phyloP scores from a whole-genome alignment of 1,140 invertebrate genomes.

The Meloidogyne chitwoodi region DNA sequence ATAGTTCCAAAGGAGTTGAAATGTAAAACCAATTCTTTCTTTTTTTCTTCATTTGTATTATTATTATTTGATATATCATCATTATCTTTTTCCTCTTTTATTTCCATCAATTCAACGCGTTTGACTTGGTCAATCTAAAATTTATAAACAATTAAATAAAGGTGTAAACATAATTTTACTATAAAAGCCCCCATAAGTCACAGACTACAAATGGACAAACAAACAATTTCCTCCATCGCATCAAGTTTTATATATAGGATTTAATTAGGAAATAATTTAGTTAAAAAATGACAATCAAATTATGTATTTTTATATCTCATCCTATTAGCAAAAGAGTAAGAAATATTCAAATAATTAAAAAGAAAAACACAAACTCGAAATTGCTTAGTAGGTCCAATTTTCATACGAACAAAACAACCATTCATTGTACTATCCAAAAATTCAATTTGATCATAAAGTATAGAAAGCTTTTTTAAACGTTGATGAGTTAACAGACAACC shows the following conservation, averaged over 20 bases:
- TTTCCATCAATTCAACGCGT: background rate
- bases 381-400: conserved; percentile 8
- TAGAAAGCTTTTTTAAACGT: conserved; percentile 1
- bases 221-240: no score
- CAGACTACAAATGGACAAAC: no score
- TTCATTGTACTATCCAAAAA: background rate
- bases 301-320: no score
- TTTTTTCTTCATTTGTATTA: background rate
- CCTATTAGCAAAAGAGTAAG: no score
- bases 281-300: no score
- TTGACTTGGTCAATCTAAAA: conserved; percentile 12
- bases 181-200: no score
- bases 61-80: no score
- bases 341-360: no score
- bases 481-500: conserved; percentile 5
- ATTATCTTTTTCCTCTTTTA: no score
- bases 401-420: conserved; percentile 12
- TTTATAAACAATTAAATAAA: no score
- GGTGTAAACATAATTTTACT: background rate
- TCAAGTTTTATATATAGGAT: no score
- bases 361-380: background rate
- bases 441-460: background rate
- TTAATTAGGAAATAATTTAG: no score
- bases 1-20: conserved; percentile 13
- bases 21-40: background rate